phyloP scores from a whole-genome alignment of 1,140 invertebrate genomes.

The Drosophila jambulina region DNA sequence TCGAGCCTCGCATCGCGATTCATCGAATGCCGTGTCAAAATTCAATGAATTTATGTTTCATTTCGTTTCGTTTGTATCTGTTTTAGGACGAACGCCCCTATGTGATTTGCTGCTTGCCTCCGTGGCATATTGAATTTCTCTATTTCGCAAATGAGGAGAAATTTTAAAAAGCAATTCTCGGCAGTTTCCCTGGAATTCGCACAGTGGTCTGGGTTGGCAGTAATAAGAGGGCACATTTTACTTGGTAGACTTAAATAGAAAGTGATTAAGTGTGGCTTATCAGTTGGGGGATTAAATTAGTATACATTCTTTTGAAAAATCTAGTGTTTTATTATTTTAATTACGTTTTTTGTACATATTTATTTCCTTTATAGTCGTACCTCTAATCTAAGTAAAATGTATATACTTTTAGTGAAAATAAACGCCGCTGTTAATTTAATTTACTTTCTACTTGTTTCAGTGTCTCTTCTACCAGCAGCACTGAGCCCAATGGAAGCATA shows the following conservation, averaged over 20 bases:
- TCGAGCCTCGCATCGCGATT: conserved; percentile 36
- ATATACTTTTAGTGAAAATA: neutral
- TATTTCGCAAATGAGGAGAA: conserved; percentile 45
- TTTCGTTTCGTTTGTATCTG: conserved; percentile 49
- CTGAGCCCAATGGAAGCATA: conserved; percentile 44
- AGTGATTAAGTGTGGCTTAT: neutral
- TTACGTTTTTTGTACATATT: neutral
- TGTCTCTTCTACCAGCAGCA: conserved; percentile 62
- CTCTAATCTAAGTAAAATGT: neutral
- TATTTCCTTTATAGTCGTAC: neutral
- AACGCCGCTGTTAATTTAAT: conserved; percentile 24
- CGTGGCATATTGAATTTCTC: conserved; percentile 48
- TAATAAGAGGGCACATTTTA: neutral
- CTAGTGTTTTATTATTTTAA: neutral
- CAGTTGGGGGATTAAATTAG: neutral
- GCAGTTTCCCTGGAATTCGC: neutral
- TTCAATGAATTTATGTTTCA: conserved; percentile 75
- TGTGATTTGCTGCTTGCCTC: conserved; percentile 37
- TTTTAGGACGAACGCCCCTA: conserved; percentile 48
- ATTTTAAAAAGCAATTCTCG: conserved; percentile 2
- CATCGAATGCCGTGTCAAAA: conserved; percentile 62
- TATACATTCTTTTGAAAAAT: neutral
- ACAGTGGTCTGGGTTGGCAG: conserved; percentile 21
- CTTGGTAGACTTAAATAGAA: neutral
- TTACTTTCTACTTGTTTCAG: conserved; percentile 33